Base-by-base conservation (phyloP, 1,140 invertebrate genomes). In the Archegozetes longisetosus region DNA sequence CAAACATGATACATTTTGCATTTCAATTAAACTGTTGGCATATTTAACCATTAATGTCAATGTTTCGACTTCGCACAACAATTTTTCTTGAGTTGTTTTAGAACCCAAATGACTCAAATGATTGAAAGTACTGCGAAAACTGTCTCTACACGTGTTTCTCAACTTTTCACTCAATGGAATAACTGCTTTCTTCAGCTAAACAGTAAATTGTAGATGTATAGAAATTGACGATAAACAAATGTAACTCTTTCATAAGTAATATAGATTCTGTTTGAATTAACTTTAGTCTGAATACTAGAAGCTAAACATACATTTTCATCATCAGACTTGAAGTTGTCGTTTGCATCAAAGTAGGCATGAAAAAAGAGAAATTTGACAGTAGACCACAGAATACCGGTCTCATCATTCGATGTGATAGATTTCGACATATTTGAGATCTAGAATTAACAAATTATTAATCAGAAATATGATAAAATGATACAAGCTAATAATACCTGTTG, bases 401-500 rank as follows among this genome's bases (percentile, higher is more conserved):
- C 17, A 32, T 52, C 57, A 29, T 58, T 26, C 9, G 9, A 23
- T 17, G 48, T 25, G 24, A 49, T 49, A 24, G 51, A 58, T 58
- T 58, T 58, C 2, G 26, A 32, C 9, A 58, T 3, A 26, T 40
- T 6, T 40, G 32, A 9, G 6, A 40, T 40, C 32, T 40, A 40
- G 17, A 40, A 40, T 40, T 40, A 40, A 40, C 32, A 40, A 40
- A 40, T 9, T 9, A 40, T 40, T 17, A 40, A 40, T 40, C 32
- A 40, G 17, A 9, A 40, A 40, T 40, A 40, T 40, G 17, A 40
- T 51, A 17, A 51, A 27, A n/a, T n/a, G n/a, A n/a, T n/a, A n/a
- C n/a, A n/a, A n/a, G n/a, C n/a, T n/a, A n/a, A n/a, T n/a, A n/a
- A 22, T 52, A 58, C 49, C 49, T 58, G 57, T 27, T 58, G 57